Evolutionary conservation across 2,113 vertebrate species (phyloP).

Genomic region (Pteropus alecto): DNA sequence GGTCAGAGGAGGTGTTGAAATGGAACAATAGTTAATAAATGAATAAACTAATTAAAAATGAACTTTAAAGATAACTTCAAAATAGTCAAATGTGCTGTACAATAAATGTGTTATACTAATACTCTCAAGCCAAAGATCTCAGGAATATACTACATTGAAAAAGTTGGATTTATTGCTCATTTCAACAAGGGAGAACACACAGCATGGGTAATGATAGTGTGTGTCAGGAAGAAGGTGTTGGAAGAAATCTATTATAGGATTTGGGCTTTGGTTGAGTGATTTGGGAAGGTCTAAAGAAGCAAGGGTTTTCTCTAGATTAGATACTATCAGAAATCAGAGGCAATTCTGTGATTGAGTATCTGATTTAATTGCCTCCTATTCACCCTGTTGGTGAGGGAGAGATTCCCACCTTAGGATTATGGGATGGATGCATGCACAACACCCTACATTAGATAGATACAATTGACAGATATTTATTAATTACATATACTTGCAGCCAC

Average conservation of each 20-base stretch:
- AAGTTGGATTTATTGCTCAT: neutral
- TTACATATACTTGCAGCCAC: neutral
- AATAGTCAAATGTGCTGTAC: neutral
- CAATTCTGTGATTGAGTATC: neutral
- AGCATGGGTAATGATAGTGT: neutral
- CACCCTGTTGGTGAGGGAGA: neutral
- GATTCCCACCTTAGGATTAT: neutral
- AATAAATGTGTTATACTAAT: neutral
- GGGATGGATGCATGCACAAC: neutral
- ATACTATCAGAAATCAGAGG: neutral
- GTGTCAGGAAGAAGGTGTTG: neutral
- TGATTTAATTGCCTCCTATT: neutral
- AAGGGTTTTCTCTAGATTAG: neutral
- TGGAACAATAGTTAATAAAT: neutral
- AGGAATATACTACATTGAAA: neutral
- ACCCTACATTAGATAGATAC: neutral
- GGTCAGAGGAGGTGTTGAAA: neutral
- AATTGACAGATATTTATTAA: neutral
- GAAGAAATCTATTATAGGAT: neutral
- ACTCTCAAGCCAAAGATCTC: neutral
- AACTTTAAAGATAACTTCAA: neutral
- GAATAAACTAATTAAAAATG: neutral
- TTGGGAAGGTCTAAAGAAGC: neutral
- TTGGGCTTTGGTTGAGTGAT: neutral
- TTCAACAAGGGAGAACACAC: neutral